Evolutionary conservation across 1,140 invertebrate genomes (phyloP).

Genomic region (Heterodera carotae): DNA sequence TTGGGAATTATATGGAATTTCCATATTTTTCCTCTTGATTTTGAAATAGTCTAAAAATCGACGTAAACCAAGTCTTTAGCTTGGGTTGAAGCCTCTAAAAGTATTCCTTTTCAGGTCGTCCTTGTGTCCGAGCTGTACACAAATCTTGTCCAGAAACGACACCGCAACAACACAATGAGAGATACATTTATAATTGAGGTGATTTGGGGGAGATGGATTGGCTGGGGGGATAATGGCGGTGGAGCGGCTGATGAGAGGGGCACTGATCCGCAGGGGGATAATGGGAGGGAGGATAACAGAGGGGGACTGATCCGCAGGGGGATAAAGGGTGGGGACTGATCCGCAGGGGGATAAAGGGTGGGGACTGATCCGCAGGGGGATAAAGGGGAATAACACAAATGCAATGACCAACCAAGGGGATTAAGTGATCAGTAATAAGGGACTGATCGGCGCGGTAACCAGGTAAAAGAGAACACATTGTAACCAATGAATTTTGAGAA

Average conservation of each 20-base stretch:
- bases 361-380: neutral
- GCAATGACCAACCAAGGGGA: too few species aligned
- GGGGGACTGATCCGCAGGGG: too few species aligned
- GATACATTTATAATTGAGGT: slow-evolving; percentile 66
- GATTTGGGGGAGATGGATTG: too few species aligned
- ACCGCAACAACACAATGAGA: slow-evolving; percentile 49
- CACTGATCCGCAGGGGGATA: too few species aligned
- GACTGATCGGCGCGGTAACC: neutral
- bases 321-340: neutral
- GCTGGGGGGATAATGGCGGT: neutral
- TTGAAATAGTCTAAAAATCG: too few species aligned
- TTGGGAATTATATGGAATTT: too few species aligned
- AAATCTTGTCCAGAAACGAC: slow-evolving; percentile 64
- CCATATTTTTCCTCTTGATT: too few species aligned
- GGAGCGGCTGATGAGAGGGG: neutral
- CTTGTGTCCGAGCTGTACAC: slow-evolving; percentile 65
- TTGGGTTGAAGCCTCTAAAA: too few species aligned
- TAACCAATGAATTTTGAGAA: neutral
- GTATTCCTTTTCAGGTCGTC: slow-evolving; percentile 54
- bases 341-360: neutral
- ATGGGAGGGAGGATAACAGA: neutral
- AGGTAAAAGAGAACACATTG: neutral
- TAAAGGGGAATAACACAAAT: too few species aligned
- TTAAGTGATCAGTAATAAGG: too few species aligned
- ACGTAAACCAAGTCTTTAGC: too few species aligned